Base-by-base conservation (phyloP, 2,113 vertebrate species). In the Petrocephalus microphthalmus region DNA sequence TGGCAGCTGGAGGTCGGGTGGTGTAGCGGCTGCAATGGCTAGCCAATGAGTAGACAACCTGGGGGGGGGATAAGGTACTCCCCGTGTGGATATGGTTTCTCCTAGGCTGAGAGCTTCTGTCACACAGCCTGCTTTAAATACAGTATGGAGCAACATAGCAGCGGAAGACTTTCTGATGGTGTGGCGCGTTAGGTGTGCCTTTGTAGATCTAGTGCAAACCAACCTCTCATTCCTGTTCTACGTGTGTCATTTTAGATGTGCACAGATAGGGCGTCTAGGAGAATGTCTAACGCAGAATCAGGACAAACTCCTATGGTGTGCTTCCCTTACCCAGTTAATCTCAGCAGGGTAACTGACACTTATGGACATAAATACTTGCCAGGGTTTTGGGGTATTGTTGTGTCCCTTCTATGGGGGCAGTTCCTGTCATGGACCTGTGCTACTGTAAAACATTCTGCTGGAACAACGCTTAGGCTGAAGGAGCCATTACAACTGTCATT, bases 111-210 rank as follows among this genome's bases (percentile, higher is more conserved):
- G 49, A 87, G 25, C 6, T 87, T 22, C 51, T 45, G 22, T 81
- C 78, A 88, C 5, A 57, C 5, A 22, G 20, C 54, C 53, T 56
- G 71, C 29, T 57, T 57, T 88, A 88, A 88, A 83, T 53, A 82
- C 87, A 83, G 52, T 56, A 15, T 52, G 11, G 74, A 71, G 74
- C 52, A 1, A 47, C 74, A 52, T 29, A 53, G 52, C 51, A n/a
- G 51, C 5, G 37, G 52, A 20, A 15, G 49, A 22, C 84, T 17
- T 54, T 49, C 45, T 56, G 10, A 17, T 54, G 25, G 84, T 5
- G 20, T 7, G 51, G 84, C 1, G 8, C 22, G 52, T 47, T 47
- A 37, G 47, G 47, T 33, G 25, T 22, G 51, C 29, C 71, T 78
- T 51, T 78, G 29, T n/a, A 47, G 37, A 83, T 47, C 37, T 29